Evolutionary conservation across 2,797 vertebrate species (phyloP).

Genomic region (Cichlasoma orientale): DNA sequence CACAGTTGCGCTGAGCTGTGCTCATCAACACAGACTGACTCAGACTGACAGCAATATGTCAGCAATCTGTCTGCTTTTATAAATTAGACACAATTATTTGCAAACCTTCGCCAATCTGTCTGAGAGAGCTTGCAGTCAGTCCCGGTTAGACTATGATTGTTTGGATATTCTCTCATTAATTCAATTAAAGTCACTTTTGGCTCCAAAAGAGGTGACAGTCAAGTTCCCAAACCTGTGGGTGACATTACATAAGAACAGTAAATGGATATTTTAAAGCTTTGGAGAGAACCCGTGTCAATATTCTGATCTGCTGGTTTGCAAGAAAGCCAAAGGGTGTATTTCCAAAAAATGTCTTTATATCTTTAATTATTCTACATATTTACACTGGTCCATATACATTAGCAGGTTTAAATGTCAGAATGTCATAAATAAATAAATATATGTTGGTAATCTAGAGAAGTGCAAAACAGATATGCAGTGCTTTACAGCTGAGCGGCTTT

Average conservation of each 20-base stretch:
- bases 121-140: not conserved
- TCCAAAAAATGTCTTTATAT: not conserved
- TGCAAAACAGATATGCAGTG: not conserved
- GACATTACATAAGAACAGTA: not conserved
- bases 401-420: not conserved
- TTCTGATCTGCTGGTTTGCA: not conserved
- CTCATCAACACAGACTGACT: not conserved
- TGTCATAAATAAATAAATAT: not conserved
- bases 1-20: too few species aligned
- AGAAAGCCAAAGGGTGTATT: not conserved
- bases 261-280: not conserved
- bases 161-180: not conserved
- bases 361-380: too few species aligned
- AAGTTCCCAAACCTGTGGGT: not conserved
- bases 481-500: conserved; percentile 1
- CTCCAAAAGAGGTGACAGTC: too few species aligned
- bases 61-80: not conserved
- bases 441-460: not conserved
- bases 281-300: not conserved
- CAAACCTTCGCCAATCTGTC: not conserved
- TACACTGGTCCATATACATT: not conserved
- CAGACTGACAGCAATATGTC: not conserved
- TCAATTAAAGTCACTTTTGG: too few species aligned
- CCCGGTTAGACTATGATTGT: not conserved
- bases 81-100: not conserved